Percentiles rank a stretch among this genome's conserved stretches.
These are phyloP conservation scores for Agriopis aurantiaria DNA, from an alignment of 2,888 invertebrate species.

Conservation along the genomic window DNA sequence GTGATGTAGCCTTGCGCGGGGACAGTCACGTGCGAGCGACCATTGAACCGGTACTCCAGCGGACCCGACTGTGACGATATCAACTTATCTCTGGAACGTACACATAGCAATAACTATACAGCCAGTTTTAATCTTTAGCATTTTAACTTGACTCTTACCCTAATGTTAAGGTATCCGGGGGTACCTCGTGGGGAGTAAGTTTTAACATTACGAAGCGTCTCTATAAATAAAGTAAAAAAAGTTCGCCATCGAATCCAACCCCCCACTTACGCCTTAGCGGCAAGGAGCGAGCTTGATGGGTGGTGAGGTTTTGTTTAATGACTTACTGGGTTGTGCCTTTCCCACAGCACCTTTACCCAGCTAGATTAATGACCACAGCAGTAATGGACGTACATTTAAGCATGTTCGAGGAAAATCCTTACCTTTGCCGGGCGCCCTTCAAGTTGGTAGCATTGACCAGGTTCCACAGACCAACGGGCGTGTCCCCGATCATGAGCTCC, in stretches of 20 bases:
- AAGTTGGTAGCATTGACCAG: conserved; percentile 92
- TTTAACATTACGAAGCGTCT: no score
- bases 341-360: no score
- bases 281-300: no score
- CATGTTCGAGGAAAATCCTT: conserved; percentile 15
- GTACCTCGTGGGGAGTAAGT: no score
- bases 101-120: not conserved
- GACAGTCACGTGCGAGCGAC: conserved; percentile 94
- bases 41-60: conserved; percentile 93
- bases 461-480: conserved; percentile 98
- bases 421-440: conserved; percentile 91
- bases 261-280: no score
- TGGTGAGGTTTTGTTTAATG: no score
- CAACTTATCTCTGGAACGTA: conserved; percentile 87
- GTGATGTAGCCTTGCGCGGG: conserved; percentile 88
- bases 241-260: no score
- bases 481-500: conserved; percentile 95
- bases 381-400: not conserved
- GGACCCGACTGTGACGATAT: conserved; percentile 90
- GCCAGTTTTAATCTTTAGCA: no score
- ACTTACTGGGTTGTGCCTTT: no score
- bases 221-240: no score
- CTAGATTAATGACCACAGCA: not conserved
- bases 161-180: no score
- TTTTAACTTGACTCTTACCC: no score